phyloP scores from a whole-genome alignment of 2,888 invertebrate species.

The Stenchaetothrips biformis region DNA sequence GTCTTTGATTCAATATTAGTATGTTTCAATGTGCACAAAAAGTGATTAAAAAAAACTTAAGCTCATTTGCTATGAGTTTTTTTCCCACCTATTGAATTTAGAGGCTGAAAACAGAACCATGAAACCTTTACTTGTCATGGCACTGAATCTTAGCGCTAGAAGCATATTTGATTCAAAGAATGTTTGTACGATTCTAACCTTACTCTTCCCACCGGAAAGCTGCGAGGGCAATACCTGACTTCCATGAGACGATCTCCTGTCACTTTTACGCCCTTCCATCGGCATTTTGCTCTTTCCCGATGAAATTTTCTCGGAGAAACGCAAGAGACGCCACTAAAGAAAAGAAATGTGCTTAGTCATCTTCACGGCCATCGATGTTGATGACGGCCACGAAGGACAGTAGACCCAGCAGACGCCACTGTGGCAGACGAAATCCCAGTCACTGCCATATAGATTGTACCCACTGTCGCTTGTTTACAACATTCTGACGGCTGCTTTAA shows the following conservation, averaged over 20 bases:
- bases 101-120: background rate
- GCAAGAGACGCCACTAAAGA: background rate
- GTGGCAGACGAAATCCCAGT: background rate
- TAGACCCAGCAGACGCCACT: background rate
- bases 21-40: background rate
- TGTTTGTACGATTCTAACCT: slow-evolving; percentile 16
- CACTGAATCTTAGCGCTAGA: background rate
- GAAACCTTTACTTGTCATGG: background rate
- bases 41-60: background rate
- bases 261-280: slow-evolving; percentile 3
- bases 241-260: background rate
- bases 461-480: background rate
- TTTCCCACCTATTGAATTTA: background rate
- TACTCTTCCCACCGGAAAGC: slow-evolving; percentile 12
- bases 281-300: background rate
- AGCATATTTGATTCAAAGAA: background rate
- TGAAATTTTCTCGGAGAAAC: background rate
- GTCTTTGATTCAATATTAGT: background rate
- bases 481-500: background rate
- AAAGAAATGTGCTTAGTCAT: background rate
- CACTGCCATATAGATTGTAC: background rate
- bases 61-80: background rate
- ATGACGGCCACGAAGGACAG: background rate
- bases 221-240: slow-evolving; percentile 22
- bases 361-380: slow-evolving; percentile 13